phyloP scores from a whole-genome alignment of 1,140 invertebrate genomes.

The Neelides sp. region DNA sequence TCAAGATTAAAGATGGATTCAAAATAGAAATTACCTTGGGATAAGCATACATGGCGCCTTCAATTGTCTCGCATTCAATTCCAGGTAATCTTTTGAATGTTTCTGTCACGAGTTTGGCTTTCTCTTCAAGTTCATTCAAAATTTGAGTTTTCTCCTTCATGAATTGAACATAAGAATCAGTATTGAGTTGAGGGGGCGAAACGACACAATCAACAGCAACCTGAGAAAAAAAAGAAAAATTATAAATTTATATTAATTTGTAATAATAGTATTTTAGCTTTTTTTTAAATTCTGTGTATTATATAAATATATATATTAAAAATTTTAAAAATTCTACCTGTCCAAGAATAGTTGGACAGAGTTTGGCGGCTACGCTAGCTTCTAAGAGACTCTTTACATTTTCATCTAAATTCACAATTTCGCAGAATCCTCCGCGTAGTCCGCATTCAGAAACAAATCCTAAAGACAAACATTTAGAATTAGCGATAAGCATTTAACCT shows the following conservation, averaged over 20 bases:
- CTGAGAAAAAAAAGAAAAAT: constrained; percentile 39
- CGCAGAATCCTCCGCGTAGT: constrained; percentile 49
- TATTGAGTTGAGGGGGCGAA: constrained; percentile 46
- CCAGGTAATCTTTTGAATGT: constrained; percentile 19
- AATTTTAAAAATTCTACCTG: constrained; percentile 45
- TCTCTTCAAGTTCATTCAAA: constrained; percentile 42
- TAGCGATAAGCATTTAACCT: no score
- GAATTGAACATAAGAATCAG: constrained; percentile 41
- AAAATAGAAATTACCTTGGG: constrained; percentile 13
- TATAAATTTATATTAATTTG: constrained; percentile 34
- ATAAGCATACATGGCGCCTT: constrained; percentile 30
- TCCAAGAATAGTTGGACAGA: constrained; percentile 51
- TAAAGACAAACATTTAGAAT: neutral
- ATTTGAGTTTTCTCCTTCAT: constrained; percentile 44
- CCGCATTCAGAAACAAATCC: constrained; percentile 20
- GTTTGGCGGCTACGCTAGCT: constrained; percentile 51
- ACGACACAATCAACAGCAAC: constrained; percentile 50
- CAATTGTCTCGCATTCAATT: constrained; percentile 14
- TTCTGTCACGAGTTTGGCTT: constrained; percentile 29
- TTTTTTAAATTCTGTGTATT: no score
- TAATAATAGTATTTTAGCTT: no score
- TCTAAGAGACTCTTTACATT: constrained; percentile 44
- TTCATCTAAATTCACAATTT: constrained; percentile 49
- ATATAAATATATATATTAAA: no score
- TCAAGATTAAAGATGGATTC: neutral